A percentile compares a stretch with the other conserved stretches of the same genome.
These are phyloP conservation scores for Stegastes partitus DNA, from an alignment of 2,113 vertebrate genomes.

Conservation along the genomic window DNA sequence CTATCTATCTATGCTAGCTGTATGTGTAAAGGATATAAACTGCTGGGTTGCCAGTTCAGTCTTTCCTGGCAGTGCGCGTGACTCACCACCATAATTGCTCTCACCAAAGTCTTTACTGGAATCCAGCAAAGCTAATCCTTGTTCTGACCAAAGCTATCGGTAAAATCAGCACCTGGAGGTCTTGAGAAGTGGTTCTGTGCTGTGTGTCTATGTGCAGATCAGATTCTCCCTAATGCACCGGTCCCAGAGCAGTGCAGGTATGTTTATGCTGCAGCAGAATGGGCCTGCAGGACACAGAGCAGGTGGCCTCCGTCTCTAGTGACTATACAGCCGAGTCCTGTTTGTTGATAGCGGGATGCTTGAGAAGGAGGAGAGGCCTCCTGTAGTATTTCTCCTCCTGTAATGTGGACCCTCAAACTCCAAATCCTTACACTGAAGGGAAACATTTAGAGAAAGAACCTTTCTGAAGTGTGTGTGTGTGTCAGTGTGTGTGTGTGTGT, in stretches of 20 bases:
- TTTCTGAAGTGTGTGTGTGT: conserved; percentile 4
- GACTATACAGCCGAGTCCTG: conserved; percentile 50
- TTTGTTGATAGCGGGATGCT: conserved; percentile 56
- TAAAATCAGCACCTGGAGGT: conserved; percentile 53
- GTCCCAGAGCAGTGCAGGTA: conserved; percentile 59
- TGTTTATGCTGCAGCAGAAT: conserved; percentile 68
- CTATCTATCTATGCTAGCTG: conserved; percentile 6
- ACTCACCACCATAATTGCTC: conserved; percentile 46
- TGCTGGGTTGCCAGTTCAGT: conserved; percentile 26
- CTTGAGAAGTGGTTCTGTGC: conserved; percentile 18
- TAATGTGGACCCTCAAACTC: not conserved
- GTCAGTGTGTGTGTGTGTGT: not conserved
- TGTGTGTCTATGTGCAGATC: conserved; percentile 24
- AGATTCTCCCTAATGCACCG: conserved; percentile 16
- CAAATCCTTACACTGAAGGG: not conserved
- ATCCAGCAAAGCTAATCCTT: conserved; percentile 41
- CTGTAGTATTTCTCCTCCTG: conserved; percentile 6
- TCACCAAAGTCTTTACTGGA: conserved; percentile 58
- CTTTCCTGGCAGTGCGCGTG: conserved; percentile 61
- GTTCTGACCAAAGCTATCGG: conserved; percentile 31
- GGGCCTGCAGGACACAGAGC: conserved; percentile 68
- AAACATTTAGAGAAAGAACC: not conserved
- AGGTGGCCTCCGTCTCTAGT: conserved; percentile 66
- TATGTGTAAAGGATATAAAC: conserved; percentile 11
- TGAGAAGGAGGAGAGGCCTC: conserved; percentile 20